These are phyloP conservation scores for Latheticus oryzae DNA, from an alignment of 2,888 invertebrate species.

Conservation along the genomic window DNA sequence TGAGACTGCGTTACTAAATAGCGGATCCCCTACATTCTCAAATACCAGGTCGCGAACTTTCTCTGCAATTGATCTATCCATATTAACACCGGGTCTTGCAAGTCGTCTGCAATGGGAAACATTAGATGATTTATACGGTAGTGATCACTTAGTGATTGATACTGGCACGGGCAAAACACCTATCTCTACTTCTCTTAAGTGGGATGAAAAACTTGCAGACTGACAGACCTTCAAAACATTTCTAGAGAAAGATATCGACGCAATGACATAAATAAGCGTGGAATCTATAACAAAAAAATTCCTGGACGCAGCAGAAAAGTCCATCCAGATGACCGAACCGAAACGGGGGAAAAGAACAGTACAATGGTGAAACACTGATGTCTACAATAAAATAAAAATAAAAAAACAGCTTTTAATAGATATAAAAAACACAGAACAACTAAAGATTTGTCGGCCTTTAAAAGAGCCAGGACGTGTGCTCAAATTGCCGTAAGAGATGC, in stretches of 20 bases:
- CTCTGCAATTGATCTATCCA: background rate
- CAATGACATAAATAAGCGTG: no score
- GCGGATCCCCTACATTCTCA: background rate
- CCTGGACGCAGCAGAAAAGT: background rate
- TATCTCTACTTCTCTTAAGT: background rate
- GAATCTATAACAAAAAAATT: background rate
- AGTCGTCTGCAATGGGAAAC: background rate
- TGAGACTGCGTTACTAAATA: background rate
- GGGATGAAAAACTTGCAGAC: no score
- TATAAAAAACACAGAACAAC: no score
- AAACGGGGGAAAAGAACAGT: background rate
- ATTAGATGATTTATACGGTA: background rate
- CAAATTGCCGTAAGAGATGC: background rate
- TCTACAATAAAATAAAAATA: no score
- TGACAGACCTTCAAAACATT: no score
- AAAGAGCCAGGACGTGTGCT: no score
- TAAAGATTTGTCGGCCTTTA: no score
- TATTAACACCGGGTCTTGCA: background rate
- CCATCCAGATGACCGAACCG: background rate
- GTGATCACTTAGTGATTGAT: background rate
- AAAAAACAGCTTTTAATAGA: no score
- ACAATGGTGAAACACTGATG: no score
- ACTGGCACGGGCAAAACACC: background rate
- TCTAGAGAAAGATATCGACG: no score
- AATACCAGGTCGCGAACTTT: background rate